Evolutionary conservation across 2,113 vertebrate species (phyloP).

Genomic region (Paratilapia polleni): DNA sequence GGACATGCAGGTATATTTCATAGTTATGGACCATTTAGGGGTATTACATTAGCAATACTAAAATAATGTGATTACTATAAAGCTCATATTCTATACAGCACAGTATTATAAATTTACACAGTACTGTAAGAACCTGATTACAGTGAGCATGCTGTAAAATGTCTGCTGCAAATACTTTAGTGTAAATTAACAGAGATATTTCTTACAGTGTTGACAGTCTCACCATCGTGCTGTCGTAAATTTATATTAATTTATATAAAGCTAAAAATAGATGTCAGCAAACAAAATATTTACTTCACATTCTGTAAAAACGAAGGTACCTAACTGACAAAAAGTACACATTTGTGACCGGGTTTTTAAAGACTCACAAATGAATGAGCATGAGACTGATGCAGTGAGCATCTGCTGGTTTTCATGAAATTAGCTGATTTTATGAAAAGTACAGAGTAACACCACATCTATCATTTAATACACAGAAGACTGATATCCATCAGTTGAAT

Average conservation of each 20-base stretch:
- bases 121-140: too few species aligned
- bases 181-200: too few species aligned
- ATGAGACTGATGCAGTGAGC: background rate
- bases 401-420: background rate
- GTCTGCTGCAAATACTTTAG: too few species aligned
- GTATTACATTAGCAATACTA: background rate
- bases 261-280: background rate
- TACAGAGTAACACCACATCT: fast-evolving
- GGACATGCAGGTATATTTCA: background rate
- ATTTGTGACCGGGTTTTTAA: background rate
- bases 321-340: background rate
- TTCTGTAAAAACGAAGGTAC: background rate
- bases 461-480: background rate
- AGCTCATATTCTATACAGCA: too few species aligned
- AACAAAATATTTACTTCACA: background rate
- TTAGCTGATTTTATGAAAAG: background rate
- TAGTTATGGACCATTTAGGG: fast-evolving
- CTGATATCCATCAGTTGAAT: background rate
- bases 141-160: too few species aligned
- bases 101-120: too few species aligned
- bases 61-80: too few species aligned
- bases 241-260: fast-evolving
- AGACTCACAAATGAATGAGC: background rate
- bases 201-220: background rate
- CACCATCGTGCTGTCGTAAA: background rate